These are phyloP conservation scores for Acyrthosiphon pisum DNA, from an alignment of 1,140 invertebrate genomes.

Conservation along the genomic window DNA sequence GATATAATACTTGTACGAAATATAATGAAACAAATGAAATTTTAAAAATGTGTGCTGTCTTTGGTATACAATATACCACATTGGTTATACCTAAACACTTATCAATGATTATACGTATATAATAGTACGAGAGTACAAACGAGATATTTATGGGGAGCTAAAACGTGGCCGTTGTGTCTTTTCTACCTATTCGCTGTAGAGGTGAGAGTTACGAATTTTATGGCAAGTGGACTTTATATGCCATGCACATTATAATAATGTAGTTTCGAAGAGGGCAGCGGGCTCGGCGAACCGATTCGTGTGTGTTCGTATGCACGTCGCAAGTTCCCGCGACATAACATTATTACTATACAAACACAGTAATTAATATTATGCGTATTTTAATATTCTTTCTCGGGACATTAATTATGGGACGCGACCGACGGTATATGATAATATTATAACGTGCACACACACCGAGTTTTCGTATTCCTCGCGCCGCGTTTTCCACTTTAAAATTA, in stretches of 20 bases:
- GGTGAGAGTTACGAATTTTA: not conserved
- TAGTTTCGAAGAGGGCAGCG: too few relatives aligned
- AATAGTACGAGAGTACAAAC: too few relatives aligned
- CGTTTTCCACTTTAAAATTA: not conserved
- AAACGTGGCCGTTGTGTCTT: not conserved
- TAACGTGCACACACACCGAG: too few relatives aligned
- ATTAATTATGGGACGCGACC: not conserved
- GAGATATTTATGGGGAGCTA: not conserved
- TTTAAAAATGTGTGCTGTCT: too few relatives aligned
- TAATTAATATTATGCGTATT: not conserved
- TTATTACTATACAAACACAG: not conserved
- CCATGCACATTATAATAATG: not conserved
- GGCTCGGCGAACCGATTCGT: too few relatives aligned
- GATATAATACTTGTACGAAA: too few relatives aligned
- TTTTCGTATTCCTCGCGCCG: slow-evolving; percentile 5
- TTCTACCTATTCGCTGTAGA: not conserved
- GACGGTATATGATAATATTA: too few relatives aligned
- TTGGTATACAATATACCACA: too few relatives aligned
- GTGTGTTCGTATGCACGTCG: too few relatives aligned
- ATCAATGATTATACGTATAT: too few relatives aligned
- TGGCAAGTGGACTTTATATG: not conserved
- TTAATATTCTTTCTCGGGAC: not conserved
- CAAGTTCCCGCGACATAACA: not conserved
- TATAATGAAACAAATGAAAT: too few relatives aligned
- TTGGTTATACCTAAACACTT: too few relatives aligned